Conservation (phyloP, 2,113 vertebrate genomes). For the Aegotheles bennettii region DNA sequence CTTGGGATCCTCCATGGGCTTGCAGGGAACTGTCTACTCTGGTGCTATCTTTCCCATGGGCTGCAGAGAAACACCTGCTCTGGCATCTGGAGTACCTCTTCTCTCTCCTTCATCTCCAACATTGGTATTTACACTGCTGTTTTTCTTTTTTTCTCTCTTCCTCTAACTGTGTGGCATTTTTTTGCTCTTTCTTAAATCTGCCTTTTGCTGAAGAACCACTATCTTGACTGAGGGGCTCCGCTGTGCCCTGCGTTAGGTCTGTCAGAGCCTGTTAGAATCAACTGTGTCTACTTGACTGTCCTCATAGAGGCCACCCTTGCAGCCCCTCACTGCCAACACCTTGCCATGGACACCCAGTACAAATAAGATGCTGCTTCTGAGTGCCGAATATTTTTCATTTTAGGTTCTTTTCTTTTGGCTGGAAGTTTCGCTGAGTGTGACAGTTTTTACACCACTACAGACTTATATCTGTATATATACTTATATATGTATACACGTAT, state of each 20-base stretch:
- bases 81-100: background rate
- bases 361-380: background rate
- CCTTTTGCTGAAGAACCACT: accelerated
- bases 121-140: background rate
- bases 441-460: background rate
- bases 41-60: background rate
- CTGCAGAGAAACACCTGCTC: background rate
- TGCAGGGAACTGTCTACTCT: background rate
- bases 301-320: background rate
- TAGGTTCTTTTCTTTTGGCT: background rate
- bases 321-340: background rate
- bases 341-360: background rate
- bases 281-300: background rate
- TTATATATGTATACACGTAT: no score
- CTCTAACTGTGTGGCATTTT: background rate
- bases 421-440: background rate
- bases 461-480: no score
- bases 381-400: background rate
- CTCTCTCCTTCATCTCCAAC: background rate
- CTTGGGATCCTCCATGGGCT: background rate
- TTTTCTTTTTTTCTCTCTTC: background rate
- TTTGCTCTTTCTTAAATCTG: background rate
- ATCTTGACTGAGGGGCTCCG: background rate
- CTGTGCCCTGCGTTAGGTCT: accelerated
- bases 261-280: accelerated